These are phyloP conservation scores for Campoletis raptor DNA, from an alignment of 2,888 invertebrate genomes.

Conservation along the genomic window DNA sequence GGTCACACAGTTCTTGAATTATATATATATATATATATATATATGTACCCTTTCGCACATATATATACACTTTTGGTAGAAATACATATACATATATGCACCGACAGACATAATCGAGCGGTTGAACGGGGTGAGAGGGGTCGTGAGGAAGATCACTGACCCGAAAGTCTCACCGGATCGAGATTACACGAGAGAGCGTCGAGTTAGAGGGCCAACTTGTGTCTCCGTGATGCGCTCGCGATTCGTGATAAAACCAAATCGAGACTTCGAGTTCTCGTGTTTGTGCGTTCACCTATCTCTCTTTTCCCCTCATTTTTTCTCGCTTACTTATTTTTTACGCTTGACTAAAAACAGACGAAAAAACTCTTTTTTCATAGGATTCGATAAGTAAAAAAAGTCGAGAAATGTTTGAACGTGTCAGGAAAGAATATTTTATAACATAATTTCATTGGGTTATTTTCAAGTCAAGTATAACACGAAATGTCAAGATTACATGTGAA, in stretches of 20 bases:
- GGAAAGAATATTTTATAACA: not conserved
- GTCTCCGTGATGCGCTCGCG: conserved; percentile 54
- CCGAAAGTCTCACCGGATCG: conserved; percentile 68
- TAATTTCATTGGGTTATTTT: not conserved
- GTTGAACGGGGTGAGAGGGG: conserved; percentile 19
- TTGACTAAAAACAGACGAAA: not conserved
- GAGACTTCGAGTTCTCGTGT: conserved; percentile 54
- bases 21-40: not conserved
- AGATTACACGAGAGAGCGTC: conserved; percentile 60
- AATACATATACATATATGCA: conserved; percentile 4
- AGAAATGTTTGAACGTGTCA: not conserved
- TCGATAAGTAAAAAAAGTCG: not conserved
- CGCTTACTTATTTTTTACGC: conserved; percentile 12
- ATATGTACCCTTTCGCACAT: not conserved
- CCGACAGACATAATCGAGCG: conserved; percentile 43
- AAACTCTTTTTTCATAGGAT: conserved; percentile 29
- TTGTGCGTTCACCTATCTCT: conserved; percentile 13
- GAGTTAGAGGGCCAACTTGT: conserved; percentile 50
- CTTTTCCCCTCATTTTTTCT: conserved; percentile 6
- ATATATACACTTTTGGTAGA: not conserved
- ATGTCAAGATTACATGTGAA: not conserved
- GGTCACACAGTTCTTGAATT: conserved; percentile 39
- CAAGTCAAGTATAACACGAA: not conserved
- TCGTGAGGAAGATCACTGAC: conserved; percentile 65
- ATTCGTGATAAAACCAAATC: conserved; percentile 67